phyloP scores from a whole-genome alignment of 2,113 vertebrate genomes.

The Sinocyclocheilus anophthalmus region DNA sequence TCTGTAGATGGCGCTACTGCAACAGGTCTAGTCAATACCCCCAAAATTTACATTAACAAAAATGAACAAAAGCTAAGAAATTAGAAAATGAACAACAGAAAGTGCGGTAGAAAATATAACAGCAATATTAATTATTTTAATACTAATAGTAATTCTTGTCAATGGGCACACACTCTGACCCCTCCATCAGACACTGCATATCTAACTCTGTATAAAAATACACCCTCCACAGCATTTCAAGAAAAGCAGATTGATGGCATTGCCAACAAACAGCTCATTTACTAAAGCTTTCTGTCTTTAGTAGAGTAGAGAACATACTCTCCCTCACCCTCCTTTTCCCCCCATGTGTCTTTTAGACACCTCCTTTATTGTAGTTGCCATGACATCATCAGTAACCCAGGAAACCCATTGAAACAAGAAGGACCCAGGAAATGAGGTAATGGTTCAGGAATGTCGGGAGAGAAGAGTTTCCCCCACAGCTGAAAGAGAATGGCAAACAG shows the following conservation, averaged over 20 bases:
- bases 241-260: constrained; percentile 12
- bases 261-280: neutral
- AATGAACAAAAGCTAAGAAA: neutral
- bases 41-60: neutral
- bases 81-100: neutral
- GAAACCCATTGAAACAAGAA: constrained; percentile 64
- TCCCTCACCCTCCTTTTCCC: neutral
- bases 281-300: neutral
- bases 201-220: constrained; percentile 17
- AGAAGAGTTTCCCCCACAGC: constrained; percentile 39
- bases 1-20: neutral
- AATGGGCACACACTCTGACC: neutral
- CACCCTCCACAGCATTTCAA: neutral
- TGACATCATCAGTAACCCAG: constrained; percentile 74
- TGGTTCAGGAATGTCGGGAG: constrained; percentile 71
- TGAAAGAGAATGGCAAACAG: constrained; percentile 19
- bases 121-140: neutral
- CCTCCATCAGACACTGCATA: neutral
- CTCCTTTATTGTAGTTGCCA: constrained; percentile 55
- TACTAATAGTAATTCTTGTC: neutral
- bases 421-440: constrained; percentile 75
- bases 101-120: neutral
- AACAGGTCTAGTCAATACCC: neutral
- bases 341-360: constrained; percentile 54
- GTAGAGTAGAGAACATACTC: neutral